Evolutionary conservation across 37 sponge, comb jelly and placozoan species (phyloP).

Genomic region (Hormiphora californensis): DNA sequence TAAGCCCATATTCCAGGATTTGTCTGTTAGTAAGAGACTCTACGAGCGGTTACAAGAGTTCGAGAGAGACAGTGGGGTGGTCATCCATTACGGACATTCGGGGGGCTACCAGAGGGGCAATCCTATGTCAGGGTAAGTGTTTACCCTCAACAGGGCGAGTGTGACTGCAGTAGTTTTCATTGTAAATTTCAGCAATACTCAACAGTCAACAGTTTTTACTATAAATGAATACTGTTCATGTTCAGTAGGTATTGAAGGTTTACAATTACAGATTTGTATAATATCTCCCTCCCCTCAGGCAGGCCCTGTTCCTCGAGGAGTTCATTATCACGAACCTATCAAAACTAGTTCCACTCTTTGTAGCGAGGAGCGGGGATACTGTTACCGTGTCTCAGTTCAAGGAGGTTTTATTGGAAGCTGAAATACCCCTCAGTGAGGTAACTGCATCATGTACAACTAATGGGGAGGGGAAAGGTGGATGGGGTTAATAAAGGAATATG

Average conservation of each 20-base stretch:
- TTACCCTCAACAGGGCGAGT: too few relatives aligned
- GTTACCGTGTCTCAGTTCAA: too few relatives aligned
- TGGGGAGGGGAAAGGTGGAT: too few relatives aligned
- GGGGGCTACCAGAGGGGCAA: neutral
- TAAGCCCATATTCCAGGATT: neutral
- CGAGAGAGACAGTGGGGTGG: neutral
- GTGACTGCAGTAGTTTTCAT: neutral
- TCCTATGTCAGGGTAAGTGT: neutral
- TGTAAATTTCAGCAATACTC: neutral
- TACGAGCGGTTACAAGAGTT: neutral
- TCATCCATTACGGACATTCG: conserved; percentile 32
- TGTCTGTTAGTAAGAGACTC: neutral
- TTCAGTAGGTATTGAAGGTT: too few relatives aligned
- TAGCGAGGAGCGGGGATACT: too few relatives aligned
- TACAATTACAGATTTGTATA: too few relatives aligned
- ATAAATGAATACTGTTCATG: too few relatives aligned
- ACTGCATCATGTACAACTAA: too few relatives aligned
- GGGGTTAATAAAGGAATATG: too few relatives aligned
- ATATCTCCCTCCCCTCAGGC: neutral
- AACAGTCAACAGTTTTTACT: too few relatives aligned
- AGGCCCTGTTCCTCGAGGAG: neutral
- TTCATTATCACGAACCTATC: conserved; percentile 36
- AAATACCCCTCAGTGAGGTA: too few relatives aligned
- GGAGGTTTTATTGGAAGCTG: too few relatives aligned
- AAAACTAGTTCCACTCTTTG: neutral